phyloP scores from a whole-genome alignment of 2,113 vertebrate species.

The Pogona vitticeps region DNA sequence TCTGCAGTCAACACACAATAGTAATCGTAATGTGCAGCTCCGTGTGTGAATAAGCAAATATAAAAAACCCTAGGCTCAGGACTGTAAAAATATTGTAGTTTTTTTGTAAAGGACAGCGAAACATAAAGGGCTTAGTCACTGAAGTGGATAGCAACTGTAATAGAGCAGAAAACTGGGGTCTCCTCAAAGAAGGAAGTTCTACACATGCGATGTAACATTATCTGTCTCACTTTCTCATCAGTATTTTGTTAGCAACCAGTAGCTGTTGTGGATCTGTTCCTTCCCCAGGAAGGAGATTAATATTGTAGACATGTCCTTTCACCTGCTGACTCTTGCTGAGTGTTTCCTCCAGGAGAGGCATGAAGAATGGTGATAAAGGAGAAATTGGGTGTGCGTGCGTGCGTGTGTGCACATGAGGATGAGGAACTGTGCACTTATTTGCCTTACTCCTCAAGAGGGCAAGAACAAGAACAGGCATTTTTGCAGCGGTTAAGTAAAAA shows the following conservation, averaged over 20 bases:
- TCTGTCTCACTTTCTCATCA: neutral
- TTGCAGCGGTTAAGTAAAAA: too few species aligned
- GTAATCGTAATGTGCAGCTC: constrained; percentile 42
- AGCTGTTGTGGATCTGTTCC: neutral
- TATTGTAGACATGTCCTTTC: neutral
- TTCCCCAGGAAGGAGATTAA: neutral
- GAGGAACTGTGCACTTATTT: too few species aligned
- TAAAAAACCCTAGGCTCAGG: constrained; percentile 37
- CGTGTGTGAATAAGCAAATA: constrained; percentile 39
- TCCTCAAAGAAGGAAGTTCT: constrained; percentile 1
- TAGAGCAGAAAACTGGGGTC: constrained; percentile 38
- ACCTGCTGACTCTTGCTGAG: neutral
- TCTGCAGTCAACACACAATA: neutral
- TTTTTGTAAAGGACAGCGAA: constrained; percentile 22
- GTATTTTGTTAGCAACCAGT: constrained; percentile 9
- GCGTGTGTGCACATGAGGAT: too few species aligned
- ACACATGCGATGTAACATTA: neutral
- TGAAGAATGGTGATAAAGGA: too few species aligned
- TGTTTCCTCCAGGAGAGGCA: too few species aligned
- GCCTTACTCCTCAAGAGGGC: too few species aligned
- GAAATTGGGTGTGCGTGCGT: too few species aligned
- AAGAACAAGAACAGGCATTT: too few species aligned
- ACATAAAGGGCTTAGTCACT: constrained; percentile 25
- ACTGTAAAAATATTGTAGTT: constrained; percentile 19
- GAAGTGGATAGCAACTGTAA: constrained; percentile 32